A percentile compares a stretch with the other conserved stretches of the same genome.
Conservation (phyloP, 2,113 vertebrate genomes). For the Ranitomeya imitator region DNA sequence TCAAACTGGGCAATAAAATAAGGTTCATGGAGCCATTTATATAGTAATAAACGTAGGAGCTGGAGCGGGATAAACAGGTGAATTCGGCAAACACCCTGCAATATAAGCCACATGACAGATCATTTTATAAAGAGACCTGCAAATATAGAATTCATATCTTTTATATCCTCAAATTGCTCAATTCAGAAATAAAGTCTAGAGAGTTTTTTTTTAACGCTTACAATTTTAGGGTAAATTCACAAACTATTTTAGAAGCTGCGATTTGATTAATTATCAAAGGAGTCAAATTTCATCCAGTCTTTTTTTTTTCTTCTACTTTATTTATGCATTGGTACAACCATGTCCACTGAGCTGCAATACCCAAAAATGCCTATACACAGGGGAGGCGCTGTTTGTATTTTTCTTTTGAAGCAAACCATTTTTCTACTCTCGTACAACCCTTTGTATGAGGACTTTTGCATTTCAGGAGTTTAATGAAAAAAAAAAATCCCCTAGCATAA, state of each 20-base stretch:
- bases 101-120: not conserved
- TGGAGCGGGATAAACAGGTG: conserved; percentile 23
- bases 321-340: not conserved
- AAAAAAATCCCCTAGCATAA: too few relatives aligned
- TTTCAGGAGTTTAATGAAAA: not conserved
- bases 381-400: not conserved
- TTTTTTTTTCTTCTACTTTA: too few relatives aligned
- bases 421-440: not conserved
- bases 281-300: too few relatives aligned
- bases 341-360: not conserved
- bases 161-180: not conserved
- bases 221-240: too few relatives aligned
- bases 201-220: not conserved
- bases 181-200: not conserved
- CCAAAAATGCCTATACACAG: not conserved
- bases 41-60: conserved; percentile 38
- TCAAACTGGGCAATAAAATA: conserved; percentile 27
- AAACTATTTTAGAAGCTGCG: too few relatives aligned
- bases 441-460: not conserved
- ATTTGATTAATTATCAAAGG: too few relatives aligned
- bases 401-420: not conserved
- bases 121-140: not conserved
- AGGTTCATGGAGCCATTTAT: conserved; percentile 35
- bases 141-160: not conserved
- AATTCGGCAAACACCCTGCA: conserved; percentile 3